Conservation (phyloP, 2,797 vertebrate genomes). For the Halcyon smyrnensis region DNA sequence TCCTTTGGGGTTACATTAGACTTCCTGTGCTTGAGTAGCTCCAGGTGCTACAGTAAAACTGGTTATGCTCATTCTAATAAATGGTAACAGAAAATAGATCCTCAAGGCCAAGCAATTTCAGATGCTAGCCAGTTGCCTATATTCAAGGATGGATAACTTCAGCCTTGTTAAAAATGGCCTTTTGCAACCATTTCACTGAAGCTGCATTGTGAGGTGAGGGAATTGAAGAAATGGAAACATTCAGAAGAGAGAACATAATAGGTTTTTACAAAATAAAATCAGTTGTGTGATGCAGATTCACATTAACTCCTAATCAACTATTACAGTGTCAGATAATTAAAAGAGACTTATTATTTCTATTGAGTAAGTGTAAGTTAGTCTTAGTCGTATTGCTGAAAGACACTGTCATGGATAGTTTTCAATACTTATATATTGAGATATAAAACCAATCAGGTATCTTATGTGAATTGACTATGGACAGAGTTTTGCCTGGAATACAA, state of each 20-base stretch:
- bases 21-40: neutral
- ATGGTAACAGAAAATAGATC: neutral
- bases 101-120: neutral
- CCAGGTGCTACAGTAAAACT: neutral
- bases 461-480: neutral
- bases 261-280: slow-evolving; percentile 42
- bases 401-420: neutral
- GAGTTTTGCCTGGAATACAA: neutral
- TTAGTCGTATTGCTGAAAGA: neutral
- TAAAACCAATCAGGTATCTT: neutral
- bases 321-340: neutral
- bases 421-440: neutral
- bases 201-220: neutral
- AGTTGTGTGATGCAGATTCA: neutral
- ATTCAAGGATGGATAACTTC: neutral
- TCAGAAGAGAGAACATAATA: neutral
- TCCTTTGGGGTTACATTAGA: neutral
- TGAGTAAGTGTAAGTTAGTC: neutral
- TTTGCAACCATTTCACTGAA: neutral
- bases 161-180: neutral
- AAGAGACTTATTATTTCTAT: neutral
- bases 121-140: neutral
- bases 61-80: slow-evolving; percentile 5
- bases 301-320: neutral
- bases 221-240: neutral